Evolutionary conservation across 2,113 vertebrate genomes (phyloP), one percentile per base, ranked within the genome.

Genomic region (Narcine bancroftii): DNA sequence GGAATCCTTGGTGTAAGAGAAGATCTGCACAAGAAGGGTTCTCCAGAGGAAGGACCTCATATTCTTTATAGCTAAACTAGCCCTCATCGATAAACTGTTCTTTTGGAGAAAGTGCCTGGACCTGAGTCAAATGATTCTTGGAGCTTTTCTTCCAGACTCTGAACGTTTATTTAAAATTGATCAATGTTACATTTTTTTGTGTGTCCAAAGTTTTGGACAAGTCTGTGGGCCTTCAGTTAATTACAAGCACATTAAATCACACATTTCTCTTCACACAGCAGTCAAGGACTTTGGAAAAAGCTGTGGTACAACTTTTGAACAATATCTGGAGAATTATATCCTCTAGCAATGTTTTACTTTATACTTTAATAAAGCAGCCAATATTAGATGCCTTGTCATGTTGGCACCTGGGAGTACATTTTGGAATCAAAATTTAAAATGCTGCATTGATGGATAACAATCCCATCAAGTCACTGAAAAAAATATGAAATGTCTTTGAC

Each of bases 91-190:
- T 96, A 95, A 95, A 92, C 95, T 95, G 95, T 95, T 94, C 96
- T 96, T 97, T 97, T 97, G 96, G 96, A 97, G 96, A 97, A 98
- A 98, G 97, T 97, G 97, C 97, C 97, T 98, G 97, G 97, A 96
- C 96, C 96, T 96, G 95, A 96, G 63, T 91, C 87, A 91, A 69
- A 71, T 91, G 39, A 91, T 91, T 91, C 65, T 71, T 47, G 65
- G 89, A 91, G 63, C 89, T 91, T 91, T 91, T 91, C 81, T 87
- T 87, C 81, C 81, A 87, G 81, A 87, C 53, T 87, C 65, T 66
- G 89, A 69, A 91, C 89, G 15, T 33, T 91, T 45, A 91, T 69
- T 91, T 91, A 47, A 91, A 91, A 47, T 91, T 47, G 89, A 65
- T 91, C 89, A 91, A 91, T 9, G 5, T 71, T 69, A 45, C 63